These are phyloP conservation scores for Eubucco bourcierii DNA, from an alignment of 2,113 vertebrate genomes.

Conservation along the genomic window DNA sequence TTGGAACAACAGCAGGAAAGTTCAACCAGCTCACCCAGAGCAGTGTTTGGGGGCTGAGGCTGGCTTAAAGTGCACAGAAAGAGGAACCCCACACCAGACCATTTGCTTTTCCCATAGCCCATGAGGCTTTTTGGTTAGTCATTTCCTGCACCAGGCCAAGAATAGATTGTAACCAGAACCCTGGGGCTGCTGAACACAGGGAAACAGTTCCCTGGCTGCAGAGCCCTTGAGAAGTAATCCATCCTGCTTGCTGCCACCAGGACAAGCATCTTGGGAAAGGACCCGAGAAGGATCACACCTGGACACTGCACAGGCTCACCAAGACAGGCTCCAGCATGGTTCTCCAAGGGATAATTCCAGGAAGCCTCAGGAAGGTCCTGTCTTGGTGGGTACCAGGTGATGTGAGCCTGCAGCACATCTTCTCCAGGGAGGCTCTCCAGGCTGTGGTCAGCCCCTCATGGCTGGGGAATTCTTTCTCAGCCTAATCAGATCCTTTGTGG, in stretches of 20 bases:
- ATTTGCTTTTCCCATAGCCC: not conserved
- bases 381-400: rapidly evolving
- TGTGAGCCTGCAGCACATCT: not conserved
- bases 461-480: not conserved
- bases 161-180: not conserved
- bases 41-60: not conserved
- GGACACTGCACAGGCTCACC: not conserved
- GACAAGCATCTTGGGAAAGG: not conserved
- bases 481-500: not conserved
- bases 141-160: slow-evolving; percentile 6
- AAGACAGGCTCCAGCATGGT: not conserved
- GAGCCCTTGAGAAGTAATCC: not conserved
- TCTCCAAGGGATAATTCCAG: not conserved
- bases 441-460: not conserved
- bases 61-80: not conserved
- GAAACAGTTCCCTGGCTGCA: not conserved
- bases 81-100: not conserved
- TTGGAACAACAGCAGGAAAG: rapidly evolving
- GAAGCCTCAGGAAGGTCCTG: not conserved
- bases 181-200: not conserved
- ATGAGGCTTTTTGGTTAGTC: not conserved
- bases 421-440: not conserved
- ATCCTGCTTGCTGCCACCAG: not conserved
- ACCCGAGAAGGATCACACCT: not conserved
- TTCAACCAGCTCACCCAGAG: rapidly evolving